Evolutionary conservation across 1,140 invertebrate species (phyloP).

Genomic region (Lasioglossum baleicum): DNA sequence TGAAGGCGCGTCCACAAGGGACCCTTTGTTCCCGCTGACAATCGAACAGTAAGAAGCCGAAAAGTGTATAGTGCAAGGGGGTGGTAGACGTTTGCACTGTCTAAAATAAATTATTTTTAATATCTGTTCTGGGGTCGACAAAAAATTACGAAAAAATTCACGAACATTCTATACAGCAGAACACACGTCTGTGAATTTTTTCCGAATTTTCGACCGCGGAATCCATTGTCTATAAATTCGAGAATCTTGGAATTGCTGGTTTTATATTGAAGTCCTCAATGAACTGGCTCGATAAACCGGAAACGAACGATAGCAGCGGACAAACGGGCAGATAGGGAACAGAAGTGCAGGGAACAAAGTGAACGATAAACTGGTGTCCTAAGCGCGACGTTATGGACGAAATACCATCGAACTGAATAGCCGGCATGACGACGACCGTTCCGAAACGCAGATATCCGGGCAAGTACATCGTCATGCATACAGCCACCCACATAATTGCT

Average conservation of each 20-base stretch:
- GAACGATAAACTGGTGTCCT: neutral
- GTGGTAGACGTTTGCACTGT: too few species aligned
- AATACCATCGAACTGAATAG: constrained; percentile 23
- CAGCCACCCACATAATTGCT: constrained; percentile 41
- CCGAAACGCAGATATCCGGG: neutral
- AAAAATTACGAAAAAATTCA: too few species aligned
- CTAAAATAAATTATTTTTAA: too few species aligned
- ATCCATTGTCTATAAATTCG: too few species aligned
- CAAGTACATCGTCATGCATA: constrained; percentile 10
- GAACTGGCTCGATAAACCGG: neutral
- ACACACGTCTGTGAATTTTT: too few species aligned
- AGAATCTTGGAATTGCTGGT: too few species aligned
- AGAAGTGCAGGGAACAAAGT: neutral
- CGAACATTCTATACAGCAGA: too few species aligned
- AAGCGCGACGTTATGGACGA: neutral
- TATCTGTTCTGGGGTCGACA: too few species aligned
- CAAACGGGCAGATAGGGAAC: neutral
- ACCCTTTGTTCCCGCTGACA: constrained; percentile 10
- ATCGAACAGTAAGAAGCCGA: too few species aligned
- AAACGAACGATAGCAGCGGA: neutral
- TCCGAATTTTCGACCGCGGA: too few species aligned
- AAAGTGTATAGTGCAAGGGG: too few species aligned
- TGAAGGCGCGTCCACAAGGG: constrained; percentile 21
- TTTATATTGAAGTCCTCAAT: too few species aligned
- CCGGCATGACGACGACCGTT: constrained; percentile 19